Percentiles rank a stretch among this genome's conserved stretches.
Conservation (phyloP, 2,113 vertebrate genomes). For the Rostratula benghalensis region DNA sequence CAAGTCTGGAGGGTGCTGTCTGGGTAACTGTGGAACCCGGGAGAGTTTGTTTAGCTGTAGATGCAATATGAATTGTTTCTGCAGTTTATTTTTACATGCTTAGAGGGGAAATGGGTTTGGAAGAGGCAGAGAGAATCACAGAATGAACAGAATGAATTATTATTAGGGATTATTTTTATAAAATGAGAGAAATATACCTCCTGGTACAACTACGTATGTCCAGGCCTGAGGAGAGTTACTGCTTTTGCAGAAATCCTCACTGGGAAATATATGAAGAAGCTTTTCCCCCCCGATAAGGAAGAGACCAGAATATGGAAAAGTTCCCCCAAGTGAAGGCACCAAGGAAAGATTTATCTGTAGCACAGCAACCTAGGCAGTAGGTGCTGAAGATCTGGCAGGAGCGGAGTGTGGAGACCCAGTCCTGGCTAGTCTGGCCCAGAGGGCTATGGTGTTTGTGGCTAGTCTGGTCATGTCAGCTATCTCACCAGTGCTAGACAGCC, state of each 20-base stretch:
- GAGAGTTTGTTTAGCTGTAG: conserved; percentile 6
- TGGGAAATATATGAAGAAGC: neutral
- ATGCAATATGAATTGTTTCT: conserved; percentile 27
- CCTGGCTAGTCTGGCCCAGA: neutral
- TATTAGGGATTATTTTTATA: neutral
- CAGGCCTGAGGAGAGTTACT: neutral
- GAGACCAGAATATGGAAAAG: neutral
- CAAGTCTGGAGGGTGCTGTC: neutral
- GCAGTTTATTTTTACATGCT: conserved; percentile 22
- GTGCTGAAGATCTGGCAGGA: neutral
- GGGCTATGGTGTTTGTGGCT: neutral
- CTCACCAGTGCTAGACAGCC: neutral
- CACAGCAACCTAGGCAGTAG: neutral
- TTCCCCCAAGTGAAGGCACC: neutral
- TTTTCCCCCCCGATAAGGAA: neutral
- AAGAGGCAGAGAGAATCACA: neutral
- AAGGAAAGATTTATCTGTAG: neutral
- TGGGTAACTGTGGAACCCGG: neutral
- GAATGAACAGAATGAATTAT: neutral
- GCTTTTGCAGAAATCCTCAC: neutral
- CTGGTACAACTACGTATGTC: neutral
- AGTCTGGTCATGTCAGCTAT: neutral
- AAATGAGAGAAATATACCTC: neutral
- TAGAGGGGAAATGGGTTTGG: neutral
- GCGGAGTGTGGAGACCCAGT: neutral